phyloP scores from a whole-genome alignment of 2,888 invertebrate genomes.

The Unio pictorum region DNA sequence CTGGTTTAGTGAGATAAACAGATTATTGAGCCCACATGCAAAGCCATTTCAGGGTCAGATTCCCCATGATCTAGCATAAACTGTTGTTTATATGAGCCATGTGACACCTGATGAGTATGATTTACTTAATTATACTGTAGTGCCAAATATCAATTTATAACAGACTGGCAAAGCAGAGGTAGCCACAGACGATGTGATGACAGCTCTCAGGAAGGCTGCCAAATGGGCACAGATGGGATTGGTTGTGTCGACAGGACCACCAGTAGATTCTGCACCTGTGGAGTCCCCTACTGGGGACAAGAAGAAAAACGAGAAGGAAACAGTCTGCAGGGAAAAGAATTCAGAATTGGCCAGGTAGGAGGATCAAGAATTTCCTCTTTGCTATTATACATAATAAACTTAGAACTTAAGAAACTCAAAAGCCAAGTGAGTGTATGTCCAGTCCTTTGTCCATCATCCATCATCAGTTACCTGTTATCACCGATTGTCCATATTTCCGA shows the following conservation, averaged over 20 bases:
- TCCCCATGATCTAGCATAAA: too few species aligned
- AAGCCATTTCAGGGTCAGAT: too few species aligned
- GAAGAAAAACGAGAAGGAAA: slow-evolving; percentile 66
- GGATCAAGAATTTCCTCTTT: not conserved
- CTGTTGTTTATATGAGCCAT: too few species aligned
- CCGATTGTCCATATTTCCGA: too few species aligned
- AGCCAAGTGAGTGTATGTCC: not conserved
- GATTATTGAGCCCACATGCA: too few species aligned
- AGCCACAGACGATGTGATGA: slow-evolving; percentile 68
- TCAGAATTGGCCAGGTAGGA: slow-evolving; percentile 65
- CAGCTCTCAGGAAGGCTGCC: slow-evolving; percentile 67
- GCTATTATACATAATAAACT: not conserved
- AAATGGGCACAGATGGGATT: slow-evolving; percentile 71
- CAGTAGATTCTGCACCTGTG: slow-evolving; percentile 51
- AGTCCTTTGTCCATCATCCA: too few species aligned
- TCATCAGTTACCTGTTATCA: too few species aligned
- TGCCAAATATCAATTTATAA: not conserved
- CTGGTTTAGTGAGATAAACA: too few species aligned
- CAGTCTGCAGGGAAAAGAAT: slow-evolving; percentile 70
- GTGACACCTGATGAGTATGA: too few species aligned
- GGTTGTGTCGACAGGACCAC: slow-evolving; percentile 68
- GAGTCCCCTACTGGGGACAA: slow-evolving; percentile 58
- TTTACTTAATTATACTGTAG: too few species aligned
- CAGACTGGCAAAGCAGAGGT: slow-evolving; percentile 67
- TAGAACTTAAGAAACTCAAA: not conserved